These are phyloP conservation scores for Solenopsis fugax DNA, from an alignment of 1,140 invertebrate genomes.

Conservation along the genomic window DNA sequence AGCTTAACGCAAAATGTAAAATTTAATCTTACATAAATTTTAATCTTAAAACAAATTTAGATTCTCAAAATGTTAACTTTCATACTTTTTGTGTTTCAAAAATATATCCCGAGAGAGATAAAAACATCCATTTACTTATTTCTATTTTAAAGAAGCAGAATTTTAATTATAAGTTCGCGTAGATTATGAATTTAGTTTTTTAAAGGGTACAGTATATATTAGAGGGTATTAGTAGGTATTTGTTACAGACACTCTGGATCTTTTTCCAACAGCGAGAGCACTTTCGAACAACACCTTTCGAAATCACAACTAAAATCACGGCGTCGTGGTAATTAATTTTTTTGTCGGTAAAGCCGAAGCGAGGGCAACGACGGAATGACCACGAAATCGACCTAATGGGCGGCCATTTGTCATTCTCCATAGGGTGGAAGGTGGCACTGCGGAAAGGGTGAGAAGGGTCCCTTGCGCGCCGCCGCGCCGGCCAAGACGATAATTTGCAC, in stretches of 20 bases:
- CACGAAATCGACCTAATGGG: conserved; percentile 81
- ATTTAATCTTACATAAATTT: not conserved
- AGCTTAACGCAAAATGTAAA: not conserved
- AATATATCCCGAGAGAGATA: not conserved
- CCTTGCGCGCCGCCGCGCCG: conserved; percentile 42
- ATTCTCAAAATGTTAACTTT: not conserved
- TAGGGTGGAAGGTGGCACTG: conserved; percentile 53
- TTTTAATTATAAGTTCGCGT: not conserved
- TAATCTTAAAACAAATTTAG: not conserved
- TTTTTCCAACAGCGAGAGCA: not conserved
- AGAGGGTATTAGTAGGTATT: no score
- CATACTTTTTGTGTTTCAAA: not conserved
- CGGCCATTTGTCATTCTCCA: conserved; percentile 80
- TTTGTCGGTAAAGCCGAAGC: conserved; percentile 73
- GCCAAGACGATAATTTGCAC: conserved; percentile 74
- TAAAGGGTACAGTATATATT: not conserved
- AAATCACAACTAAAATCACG: conserved; percentile 49
- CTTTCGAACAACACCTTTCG: conserved; percentile 66
- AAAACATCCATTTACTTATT: not conserved
- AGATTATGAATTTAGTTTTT: not conserved
- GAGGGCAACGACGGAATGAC: conserved; percentile 75
- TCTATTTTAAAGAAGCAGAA: not conserved
- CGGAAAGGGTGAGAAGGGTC: conserved; percentile 36
- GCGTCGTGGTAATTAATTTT: conserved; percentile 81
- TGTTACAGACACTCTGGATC: not conserved